A percentile compares a stretch with the other conserved stretches of the same genome.
These are phyloP conservation scores for Enhydra lutris DNA, from an alignment of 2,113 vertebrate species.

Conservation along the genomic window DNA sequence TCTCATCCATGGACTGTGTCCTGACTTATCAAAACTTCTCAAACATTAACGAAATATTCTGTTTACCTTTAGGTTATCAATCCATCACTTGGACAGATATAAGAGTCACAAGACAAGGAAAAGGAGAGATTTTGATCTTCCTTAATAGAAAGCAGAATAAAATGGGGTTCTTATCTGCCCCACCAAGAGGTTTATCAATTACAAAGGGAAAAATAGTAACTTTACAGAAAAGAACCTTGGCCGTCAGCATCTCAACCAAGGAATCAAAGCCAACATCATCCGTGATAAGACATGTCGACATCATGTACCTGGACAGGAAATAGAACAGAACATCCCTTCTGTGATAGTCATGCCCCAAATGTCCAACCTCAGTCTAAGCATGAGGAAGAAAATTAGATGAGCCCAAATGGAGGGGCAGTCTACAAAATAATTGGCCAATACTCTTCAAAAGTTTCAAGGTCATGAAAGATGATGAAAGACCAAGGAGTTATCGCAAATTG, in stretches of 20 bases:
- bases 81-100: not conserved
- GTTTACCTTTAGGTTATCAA: not conserved
- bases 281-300: not conserved
- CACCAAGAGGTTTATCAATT: not conserved
- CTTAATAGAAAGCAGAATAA: not conserved
- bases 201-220: not conserved
- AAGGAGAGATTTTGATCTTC: not conserved
- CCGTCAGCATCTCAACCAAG: not conserved
- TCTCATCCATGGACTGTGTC: not conserved
- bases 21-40: not conserved
- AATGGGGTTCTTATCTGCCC: not conserved
- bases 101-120: not conserved
- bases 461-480: not conserved
- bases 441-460: not conserved
- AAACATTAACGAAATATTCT: not conserved
- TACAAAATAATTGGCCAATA: not conserved
- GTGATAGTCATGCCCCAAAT: not conserved
- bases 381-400: not conserved
- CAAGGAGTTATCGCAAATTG: not conserved
- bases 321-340: not conserved
- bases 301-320: not conserved
- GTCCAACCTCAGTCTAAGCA: not conserved
- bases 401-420: not conserved
- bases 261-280: not conserved
- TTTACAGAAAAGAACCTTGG: not conserved